Conservation (phyloP, 2,113 vertebrate genomes). For the Collichthys lucidus region DNA sequence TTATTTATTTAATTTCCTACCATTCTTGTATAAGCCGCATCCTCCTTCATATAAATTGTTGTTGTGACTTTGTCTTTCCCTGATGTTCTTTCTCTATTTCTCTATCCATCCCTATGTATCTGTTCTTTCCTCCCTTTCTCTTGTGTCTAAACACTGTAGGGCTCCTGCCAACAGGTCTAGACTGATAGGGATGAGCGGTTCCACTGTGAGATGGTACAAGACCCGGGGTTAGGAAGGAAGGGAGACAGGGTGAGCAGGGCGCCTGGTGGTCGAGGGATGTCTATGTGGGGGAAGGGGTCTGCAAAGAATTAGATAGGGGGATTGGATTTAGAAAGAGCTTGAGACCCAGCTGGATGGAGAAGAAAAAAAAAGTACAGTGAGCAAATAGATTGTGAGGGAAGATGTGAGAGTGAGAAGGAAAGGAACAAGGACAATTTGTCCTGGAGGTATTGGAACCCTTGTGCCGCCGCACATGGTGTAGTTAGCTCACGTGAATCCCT, state of each 20-base stretch:
- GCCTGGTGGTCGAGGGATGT: constrained; percentile 46
- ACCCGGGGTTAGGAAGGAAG: constrained; percentile 48
- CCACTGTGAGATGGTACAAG: constrained; percentile 44
- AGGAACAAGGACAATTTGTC: constrained; percentile 47
- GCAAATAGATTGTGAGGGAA: constrained; percentile 32
- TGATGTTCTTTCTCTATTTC: constrained; percentile 24
- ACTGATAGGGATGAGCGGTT: constrained; percentile 62
- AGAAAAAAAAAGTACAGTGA: constrained; percentile 8
- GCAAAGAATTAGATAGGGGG: constrained; percentile 55
- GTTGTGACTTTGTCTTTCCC: constrained; percentile 66
- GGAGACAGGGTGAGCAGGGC: constrained; percentile 41
- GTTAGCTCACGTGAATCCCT: constrained; percentile 64
- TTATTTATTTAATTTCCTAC: constrained; percentile 77
- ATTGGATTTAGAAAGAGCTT: constrained; percentile 62
- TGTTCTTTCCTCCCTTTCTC: neutral
- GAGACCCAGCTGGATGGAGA: constrained; percentile 57
- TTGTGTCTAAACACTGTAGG: constrained; percentile 31
- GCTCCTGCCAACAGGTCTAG: constrained; percentile 69
- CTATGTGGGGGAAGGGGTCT: constrained; percentile 30
- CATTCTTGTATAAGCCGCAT: constrained; percentile 57
- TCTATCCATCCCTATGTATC: constrained; percentile 14
- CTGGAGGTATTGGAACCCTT: constrained; percentile 42
- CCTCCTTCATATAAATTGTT: constrained; percentile 66
- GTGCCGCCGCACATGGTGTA: constrained; percentile 10
- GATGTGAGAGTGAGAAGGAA: constrained; percentile 23